A percentile compares a stretch with the other conserved stretches of the same genome.
Evolutionary conservation across 2,797 vertebrate species (phyloP).

Genomic region (Myripristis murdjan): DNA sequence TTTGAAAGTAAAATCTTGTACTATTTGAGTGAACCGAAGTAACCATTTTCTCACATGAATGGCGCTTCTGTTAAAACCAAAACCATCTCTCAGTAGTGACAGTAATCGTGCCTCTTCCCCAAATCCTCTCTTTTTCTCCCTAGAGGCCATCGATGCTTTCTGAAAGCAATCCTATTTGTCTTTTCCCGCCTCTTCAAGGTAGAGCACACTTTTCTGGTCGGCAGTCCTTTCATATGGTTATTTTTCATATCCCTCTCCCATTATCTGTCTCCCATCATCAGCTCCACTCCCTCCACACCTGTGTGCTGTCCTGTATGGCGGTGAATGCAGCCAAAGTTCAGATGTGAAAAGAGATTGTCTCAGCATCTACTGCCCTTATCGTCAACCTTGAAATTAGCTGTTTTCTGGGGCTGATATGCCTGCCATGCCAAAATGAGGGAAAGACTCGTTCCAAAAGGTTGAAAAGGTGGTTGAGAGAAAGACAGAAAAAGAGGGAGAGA

Average conservation of each 20-base stretch:
- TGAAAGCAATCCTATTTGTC: background rate
- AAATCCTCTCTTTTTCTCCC: background rate
- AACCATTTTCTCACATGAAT: background rate
- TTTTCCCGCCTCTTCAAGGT: background rate
- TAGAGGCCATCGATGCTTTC: background rate
- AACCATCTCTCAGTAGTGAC: constrained; percentile 1
- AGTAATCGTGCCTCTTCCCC: background rate
- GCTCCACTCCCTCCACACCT: constrained; percentile 21
- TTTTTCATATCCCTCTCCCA: background rate
- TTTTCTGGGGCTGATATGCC: constrained; percentile 24
- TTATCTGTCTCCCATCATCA: constrained; percentile 23
- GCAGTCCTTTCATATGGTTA: background rate
- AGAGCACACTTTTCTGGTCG: constrained; percentile 10
- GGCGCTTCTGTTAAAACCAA: background rate
- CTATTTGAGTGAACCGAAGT: background rate
- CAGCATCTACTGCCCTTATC: constrained; percentile 36
- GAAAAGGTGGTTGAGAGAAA: constrained; percentile 20
- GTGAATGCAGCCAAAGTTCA: constrained; percentile 10
- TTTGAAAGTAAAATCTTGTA: background rate
- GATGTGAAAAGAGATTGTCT: constrained; percentile 34
- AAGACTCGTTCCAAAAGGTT: constrained; percentile 27
- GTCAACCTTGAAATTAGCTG: constrained; percentile 57
- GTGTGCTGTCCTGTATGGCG: constrained; percentile 7
- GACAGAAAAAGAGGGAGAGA: constrained; percentile 9
- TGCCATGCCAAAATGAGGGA: constrained; percentile 17